These are phyloP conservation scores for Hyperoplus immaculatus DNA, from an alignment of 2,797 vertebrate species.

Conservation along the genomic window DNA sequence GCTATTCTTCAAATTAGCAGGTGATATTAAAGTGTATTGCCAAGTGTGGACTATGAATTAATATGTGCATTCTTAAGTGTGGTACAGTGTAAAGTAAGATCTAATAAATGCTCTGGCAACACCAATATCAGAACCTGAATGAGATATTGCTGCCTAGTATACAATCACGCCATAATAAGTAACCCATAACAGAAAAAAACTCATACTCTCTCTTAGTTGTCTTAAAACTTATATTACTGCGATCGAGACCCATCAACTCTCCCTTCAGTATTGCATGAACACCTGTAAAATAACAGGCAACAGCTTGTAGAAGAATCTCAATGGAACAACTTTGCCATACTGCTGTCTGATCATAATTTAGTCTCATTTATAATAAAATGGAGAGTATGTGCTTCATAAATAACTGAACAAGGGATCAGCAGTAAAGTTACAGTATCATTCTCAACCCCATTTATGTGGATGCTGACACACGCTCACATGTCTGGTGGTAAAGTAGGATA, in stretches of 20 bases:
- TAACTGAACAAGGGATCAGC: neutral
- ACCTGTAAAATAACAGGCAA: neutral
- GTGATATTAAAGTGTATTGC: too few species aligned
- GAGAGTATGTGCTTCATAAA: neutral
- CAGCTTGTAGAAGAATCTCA: neutral
- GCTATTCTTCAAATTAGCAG: neutral
- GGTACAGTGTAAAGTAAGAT: too few species aligned
- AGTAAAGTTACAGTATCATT: neutral
- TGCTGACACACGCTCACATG: conserved; percentile 22
- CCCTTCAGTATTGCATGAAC: neutral
- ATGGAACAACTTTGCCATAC: neutral
- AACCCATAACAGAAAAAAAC: too few species aligned
- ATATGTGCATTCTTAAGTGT: too few species aligned
- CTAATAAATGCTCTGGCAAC: conserved; percentile 8
- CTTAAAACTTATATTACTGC: neutral
- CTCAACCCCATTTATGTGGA: neutral
- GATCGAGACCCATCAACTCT: neutral
- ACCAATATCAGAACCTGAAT: conserved; percentile 26
- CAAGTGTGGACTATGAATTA: too few species aligned
- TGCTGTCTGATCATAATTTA: neutral
- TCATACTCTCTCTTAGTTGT: neutral
- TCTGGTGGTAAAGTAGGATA: conserved; percentile 33
- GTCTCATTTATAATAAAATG: conserved; percentile 5
- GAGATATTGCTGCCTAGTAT: conserved; percentile 6
- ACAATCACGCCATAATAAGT: neutral